Evolutionary conservation across 2,888 invertebrate genomes (phyloP).

Genomic region (Apamea sordens): DNA sequence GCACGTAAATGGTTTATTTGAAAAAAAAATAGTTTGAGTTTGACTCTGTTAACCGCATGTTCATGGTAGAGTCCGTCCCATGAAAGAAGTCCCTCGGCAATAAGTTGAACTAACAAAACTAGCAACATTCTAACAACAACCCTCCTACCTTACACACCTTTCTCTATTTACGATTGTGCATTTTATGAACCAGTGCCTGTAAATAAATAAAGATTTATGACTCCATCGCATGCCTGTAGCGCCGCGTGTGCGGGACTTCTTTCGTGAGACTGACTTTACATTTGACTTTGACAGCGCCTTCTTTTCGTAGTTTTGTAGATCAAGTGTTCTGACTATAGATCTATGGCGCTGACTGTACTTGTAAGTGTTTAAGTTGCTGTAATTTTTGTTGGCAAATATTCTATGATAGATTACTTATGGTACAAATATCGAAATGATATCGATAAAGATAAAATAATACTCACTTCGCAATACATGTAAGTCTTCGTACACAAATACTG

Average conservation of each 20-base stretch:
- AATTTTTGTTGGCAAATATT: background rate
- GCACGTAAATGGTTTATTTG: background rate
- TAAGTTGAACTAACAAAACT: too few species aligned
- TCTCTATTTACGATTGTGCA: too few species aligned
- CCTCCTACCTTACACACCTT: background rate
- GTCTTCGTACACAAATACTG: constrained; percentile 90
- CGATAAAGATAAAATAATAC: constrained; percentile 48
- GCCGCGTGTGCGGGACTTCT: too few species aligned
- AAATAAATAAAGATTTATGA: too few species aligned
- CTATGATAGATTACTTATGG: background rate
- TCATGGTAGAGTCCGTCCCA: background rate
- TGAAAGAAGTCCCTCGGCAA: too few species aligned
- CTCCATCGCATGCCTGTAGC: too few species aligned
- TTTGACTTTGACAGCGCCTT: background rate
- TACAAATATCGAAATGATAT: background rate
- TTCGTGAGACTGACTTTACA: too few species aligned
- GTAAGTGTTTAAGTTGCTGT: background rate
- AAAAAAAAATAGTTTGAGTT: background rate
- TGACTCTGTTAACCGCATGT: background rate
- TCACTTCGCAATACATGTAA: constrained; percentile 91
- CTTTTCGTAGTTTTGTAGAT: background rate
- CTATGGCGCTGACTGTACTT: background rate
- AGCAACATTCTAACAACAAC: too few species aligned
- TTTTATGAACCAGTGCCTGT: too few species aligned
- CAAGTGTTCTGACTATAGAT: too few species aligned